Base-by-base conservation (phyloP, 2,888 invertebrate genomes). In the Cantharis rustica region DNA sequence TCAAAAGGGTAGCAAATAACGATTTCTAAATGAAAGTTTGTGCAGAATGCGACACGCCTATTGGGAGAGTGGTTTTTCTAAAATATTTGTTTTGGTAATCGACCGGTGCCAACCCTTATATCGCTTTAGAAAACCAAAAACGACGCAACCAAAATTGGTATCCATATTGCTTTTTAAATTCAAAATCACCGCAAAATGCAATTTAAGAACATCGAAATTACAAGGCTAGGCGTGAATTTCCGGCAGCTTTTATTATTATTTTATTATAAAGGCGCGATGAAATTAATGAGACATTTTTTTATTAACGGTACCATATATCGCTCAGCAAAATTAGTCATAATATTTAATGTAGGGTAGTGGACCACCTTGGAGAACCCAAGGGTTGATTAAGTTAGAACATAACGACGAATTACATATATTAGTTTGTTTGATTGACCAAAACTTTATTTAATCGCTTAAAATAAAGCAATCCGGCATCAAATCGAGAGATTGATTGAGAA, bases 221-320 rank as follows among this genome's bases (percentile, higher is more conserved):
- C 75, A 78, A 71, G 75, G 72, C 70, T 31, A 75, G 75, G 73
- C 71, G 78, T 73, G 73, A 75, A 73, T 78, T 78, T 78, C 75
- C 78, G 78, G 78, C 75, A 73, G 71, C 68, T n/a, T 75, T 72
- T 69, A 71, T 74, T 47, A 47, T 47, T 47, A 47, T 47, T 47
- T 47, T 16, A 73, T 23, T 23, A 70, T 15, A 73, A 80, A 81
- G 80, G 81, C 75, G 80, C 79, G 81, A 80, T 79, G 77, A 78
- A 80, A 81, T 81, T 81, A 81, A 81, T 80, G 81, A 79, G 75
- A 73, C 75, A 75, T 74, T 77, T 78, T 80, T 79, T 72, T 72
- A 80, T 75, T 80, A 79, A 80, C 75, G 79, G 80, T 78, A 79
- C 81, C 81, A 81, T 81, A 81, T 80, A 81, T 81, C 78, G 81